Percentiles rank a stretch among this genome's conserved stretches.
Evolutionary conservation across 2,888 invertebrate genomes (phyloP).

Genomic region (Pyrrhia umbra): DNA sequence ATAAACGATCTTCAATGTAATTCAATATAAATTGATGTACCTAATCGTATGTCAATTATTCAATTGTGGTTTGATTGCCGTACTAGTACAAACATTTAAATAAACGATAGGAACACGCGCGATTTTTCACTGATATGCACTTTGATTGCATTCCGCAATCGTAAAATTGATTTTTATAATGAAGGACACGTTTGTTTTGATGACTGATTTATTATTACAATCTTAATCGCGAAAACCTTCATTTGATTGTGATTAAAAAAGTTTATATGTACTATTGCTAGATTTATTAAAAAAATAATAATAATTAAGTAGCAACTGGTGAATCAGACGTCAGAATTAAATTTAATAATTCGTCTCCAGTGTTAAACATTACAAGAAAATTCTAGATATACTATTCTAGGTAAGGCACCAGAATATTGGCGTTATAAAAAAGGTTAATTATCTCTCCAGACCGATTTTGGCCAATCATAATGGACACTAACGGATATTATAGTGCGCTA

Average conservation of each 20-base stretch:
- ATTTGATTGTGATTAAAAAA: neutral
- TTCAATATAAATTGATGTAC: conserved; percentile 42
- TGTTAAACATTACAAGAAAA: neutral
- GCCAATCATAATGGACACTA: too few relatives aligned
- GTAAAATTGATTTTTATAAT: conserved; percentile 20
- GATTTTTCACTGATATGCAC: conserved; percentile 36
- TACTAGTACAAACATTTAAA: conserved; percentile 25
- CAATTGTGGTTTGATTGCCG: conserved; percentile 37
- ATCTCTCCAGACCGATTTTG: too few relatives aligned
- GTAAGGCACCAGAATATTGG: neutral
- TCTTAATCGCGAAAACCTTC: neutral
- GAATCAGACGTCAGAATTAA: neutral
- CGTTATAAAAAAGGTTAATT: too few relatives aligned
- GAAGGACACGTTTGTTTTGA: conserved; percentile 7
- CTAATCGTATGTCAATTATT: conserved; percentile 51
- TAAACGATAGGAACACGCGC: conserved; percentile 8
- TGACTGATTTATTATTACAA: conserved; percentile 11
- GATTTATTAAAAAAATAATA: too few relatives aligned
- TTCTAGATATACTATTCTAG: neutral
- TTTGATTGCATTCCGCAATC: conserved; percentile 35
- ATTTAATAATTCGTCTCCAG: neutral
- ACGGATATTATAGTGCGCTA: too few relatives aligned
- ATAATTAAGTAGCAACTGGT: too few relatives aligned
- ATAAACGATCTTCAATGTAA: conserved; percentile 37
- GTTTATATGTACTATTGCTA: neutral